phyloP scores from a whole-genome alignment of 2,113 vertebrate genomes.

The Polypterus senegalus region DNA sequence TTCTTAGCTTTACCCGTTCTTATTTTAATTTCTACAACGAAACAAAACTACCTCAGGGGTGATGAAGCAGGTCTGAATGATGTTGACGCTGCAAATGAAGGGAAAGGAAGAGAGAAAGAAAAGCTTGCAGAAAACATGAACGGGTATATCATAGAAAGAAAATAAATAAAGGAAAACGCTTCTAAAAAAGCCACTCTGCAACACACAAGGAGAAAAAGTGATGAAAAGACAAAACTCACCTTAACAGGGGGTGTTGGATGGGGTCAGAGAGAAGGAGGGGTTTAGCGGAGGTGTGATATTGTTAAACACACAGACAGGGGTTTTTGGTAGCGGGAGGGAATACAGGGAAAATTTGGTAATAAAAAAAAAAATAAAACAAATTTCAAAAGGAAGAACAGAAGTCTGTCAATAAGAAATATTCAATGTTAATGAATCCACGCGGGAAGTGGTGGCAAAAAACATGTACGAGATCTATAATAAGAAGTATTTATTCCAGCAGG shows the following conservation, averaged over 20 bases:
- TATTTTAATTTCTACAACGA: not conserved
- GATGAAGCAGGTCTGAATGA: constrained; percentile 27
- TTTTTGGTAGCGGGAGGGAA: constrained; percentile 30
- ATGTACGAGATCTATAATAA: constrained; percentile 5
- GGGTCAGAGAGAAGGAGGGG: constrained; percentile 42
- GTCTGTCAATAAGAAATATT: constrained; percentile 10
- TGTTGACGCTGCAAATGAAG: constrained; percentile 30
- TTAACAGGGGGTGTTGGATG: constrained; percentile 44
- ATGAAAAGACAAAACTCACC: constrained; percentile 50
- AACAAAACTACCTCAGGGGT: constrained; percentile 14
- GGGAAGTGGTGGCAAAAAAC: constrained; percentile 2
- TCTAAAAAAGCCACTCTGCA: constrained; percentile 10
- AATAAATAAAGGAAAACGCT: not conserved
- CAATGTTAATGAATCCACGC: constrained; percentile 10
- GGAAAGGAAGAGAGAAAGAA: constrained; percentile 17
- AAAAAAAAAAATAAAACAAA: constrained; percentile 18
- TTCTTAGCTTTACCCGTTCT: no score
- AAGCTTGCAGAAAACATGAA: constrained; percentile 22
- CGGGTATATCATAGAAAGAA: constrained; percentile 14
- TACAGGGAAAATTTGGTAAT: not conserved
- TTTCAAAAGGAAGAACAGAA: constrained; percentile 13
- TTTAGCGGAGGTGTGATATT: constrained; percentile 38
- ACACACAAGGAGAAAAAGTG: constrained; percentile 36
- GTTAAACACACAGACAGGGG: constrained; percentile 37
- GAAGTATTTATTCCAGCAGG: not conserved